Conservation (phyloP, 2,113 vertebrate genomes). For the Odontesthes bonariensis region DNA sequence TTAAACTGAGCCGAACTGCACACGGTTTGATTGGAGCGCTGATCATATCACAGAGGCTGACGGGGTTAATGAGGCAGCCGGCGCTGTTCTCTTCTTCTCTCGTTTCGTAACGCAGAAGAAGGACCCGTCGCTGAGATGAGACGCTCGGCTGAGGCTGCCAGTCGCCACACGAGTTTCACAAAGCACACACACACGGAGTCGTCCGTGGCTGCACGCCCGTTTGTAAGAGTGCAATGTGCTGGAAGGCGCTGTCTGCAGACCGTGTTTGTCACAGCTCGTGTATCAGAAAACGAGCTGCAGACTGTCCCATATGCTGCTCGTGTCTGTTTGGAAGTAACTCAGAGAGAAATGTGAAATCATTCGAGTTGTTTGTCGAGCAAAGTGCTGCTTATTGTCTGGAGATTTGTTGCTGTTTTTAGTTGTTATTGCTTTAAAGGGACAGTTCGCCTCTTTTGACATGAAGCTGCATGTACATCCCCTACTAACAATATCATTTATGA, state of each 20-base stretch:
- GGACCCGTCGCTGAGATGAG: conserved; percentile 8
- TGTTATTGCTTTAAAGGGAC: too few relatives aligned
- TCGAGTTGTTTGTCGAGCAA: too few relatives aligned
- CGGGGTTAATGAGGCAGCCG: conserved; percentile 45
- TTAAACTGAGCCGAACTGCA: conserved; percentile 29
- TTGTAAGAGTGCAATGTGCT: conserved; percentile 37
- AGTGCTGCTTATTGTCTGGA: too few relatives aligned
- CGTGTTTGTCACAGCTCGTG: conserved; percentile 60
- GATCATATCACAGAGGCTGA: conserved; percentile 13
- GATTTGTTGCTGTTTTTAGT: too few relatives aligned
- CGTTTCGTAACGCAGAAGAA: conserved; percentile 27
- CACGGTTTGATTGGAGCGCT: neutral
- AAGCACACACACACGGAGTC: conserved; percentile 25
- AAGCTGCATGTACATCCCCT: too few relatives aligned
- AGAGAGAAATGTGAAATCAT: too few relatives aligned
- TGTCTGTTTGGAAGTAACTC: too few relatives aligned
- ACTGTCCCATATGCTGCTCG: conserved; percentile 41
- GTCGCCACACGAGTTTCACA: neutral
- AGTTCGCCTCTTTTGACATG: too few relatives aligned
- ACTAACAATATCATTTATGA: too few relatives aligned
- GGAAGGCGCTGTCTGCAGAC: conserved; percentile 25
- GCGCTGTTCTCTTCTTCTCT: neutral
- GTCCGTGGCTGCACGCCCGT: conserved; percentile 33
- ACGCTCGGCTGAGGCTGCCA: conserved; percentile 10
- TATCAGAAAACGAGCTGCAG: conserved; percentile 48